These are phyloP conservation scores for cattle (Bos taurus) DNA, from an alignment of 2,113 vertebrate genomes.

Conservation along the genomic window DNA sequence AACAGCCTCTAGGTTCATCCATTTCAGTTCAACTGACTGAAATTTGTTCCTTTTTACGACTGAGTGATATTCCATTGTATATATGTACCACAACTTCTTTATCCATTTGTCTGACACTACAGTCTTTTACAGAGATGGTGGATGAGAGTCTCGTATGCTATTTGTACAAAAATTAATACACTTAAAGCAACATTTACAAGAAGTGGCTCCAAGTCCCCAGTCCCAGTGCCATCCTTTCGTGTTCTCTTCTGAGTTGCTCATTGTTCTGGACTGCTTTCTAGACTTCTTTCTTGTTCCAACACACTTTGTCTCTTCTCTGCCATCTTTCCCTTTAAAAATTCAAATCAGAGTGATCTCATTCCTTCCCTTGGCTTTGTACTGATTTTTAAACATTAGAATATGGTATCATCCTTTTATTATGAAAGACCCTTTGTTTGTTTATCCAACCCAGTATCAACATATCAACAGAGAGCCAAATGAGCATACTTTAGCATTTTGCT, in stretches of 20 bases:
- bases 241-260: neutral
- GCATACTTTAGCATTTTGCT: neutral
- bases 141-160: slow-evolving; percentile 54
- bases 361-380: neutral
- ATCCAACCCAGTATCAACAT: neutral
- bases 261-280: neutral
- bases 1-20: neutral
- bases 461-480: neutral
- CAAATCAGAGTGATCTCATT: neutral
- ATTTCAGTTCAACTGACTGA: neutral
- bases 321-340: neutral
- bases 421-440: neutral
- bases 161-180: slow-evolving; percentile 70
- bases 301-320: neutral
- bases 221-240: neutral
- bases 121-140: slow-evolving; percentile 48
- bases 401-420: neutral
- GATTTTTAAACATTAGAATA: neutral
- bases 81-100: neutral
- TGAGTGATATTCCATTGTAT: neutral
- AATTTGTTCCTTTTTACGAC: neutral
- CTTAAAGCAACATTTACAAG: slow-evolving; percentile 59
- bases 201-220: slow-evolving; percentile 55
- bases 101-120: slow-evolving; percentile 16
- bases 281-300: neutral